Evolutionary conservation across 64 coral and sea anemone genomes (phyloP), one percentile per base, ranked within the genome.

Genomic region (Stylophora pistillata): DNA sequence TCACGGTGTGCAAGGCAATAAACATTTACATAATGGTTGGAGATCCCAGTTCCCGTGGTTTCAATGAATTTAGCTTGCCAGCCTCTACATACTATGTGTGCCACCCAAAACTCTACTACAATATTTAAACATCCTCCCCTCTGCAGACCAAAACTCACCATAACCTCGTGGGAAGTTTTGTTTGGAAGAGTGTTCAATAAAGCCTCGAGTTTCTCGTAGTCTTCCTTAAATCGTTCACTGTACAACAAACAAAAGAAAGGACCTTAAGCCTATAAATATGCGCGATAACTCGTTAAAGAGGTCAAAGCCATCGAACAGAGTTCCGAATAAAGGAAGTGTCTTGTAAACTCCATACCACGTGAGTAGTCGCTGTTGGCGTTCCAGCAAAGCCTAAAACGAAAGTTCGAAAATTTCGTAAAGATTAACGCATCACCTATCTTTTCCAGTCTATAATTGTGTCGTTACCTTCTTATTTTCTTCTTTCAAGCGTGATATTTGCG

Each of bases 91-190:
- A n/a, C n/a, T n/a, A n/a, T n/a, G n/a, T n/a, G n/a, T n/a, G n/a
- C n/a, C n/a, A n/a, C n/a, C n/a, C n/a, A 47, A 47, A 47, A 47
- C 37, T 47, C 7, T 47, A 47, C 37, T 47, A 47, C 37, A 7
- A 47, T 47, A 47, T 47, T 47, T 7, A 47, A 47, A 47, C 37
- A 7, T 47, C 37, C 37, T 47, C 37, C 37, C 37, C 37, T 47
- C 1, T 7, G 3, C 3, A 3, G 37, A 47, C 37, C 37, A 47
- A 47, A 47, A 52, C 89, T 74, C 95, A 92, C 97, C 97, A 99
- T 99, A 65, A 99, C 74, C 70, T 99, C 90, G 87, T 99, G 97
- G 74, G 81, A 78, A 16, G 74, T 56, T 78, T 91, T 99, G 25
- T 93, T 72, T 12, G 97, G 90, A 30, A 99, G 84, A 27, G 71